Base-by-base conservation (phyloP, 2,888 invertebrate species). In the Pyrrhia umbra region DNA sequence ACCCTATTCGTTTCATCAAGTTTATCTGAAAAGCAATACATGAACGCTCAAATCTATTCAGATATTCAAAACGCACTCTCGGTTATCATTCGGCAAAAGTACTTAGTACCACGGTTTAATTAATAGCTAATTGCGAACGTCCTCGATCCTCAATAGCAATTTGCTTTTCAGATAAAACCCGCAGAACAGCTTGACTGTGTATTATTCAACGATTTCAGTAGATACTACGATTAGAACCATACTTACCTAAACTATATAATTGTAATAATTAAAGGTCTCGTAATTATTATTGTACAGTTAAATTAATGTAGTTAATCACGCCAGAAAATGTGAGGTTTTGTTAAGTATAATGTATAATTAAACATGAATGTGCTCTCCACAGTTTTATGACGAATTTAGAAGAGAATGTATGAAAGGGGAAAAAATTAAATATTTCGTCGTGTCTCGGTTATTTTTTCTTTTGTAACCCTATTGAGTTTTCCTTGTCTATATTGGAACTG, bases 401-500 rank as follows among this genome's bases (percentile, higher is more conserved):
- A 94, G 92, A 93, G 90, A 94, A 89, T 95, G 95, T 95, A 95
- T 90, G 93, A 92, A 93, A 94, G 90, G 89, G 85, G 85, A 92
- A 93, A 91, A 92, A 91, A 94, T 93, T 94, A 94, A 95, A 95
- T 94, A 94, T 89, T 94, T 95, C 95, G 95, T 95, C 95, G 94
- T 95, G 94, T 95, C 95, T 88, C 84, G 84, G 89, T 86, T 86
- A 83, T 84, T 90, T 92, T 92, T 92, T 88, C 83, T 86, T 90
- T 89, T 86, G 58, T 81, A 60, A 77, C 80, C 79, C 70, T 68
- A 45, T 78, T 75, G 13, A 67, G 75, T 68, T 75, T 73, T 73
- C 75, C 68, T 75, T 75, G 65, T 58, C 34, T 43, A 43, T 30
- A 34, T 13, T 6, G 10, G 15, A 23, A 13, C 55, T 55, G 51